Evolutionary conservation across 2,888 invertebrate species (phyloP), one percentile per base, ranked within the genome.

Genomic region (Serrognathus titanus): DNA sequence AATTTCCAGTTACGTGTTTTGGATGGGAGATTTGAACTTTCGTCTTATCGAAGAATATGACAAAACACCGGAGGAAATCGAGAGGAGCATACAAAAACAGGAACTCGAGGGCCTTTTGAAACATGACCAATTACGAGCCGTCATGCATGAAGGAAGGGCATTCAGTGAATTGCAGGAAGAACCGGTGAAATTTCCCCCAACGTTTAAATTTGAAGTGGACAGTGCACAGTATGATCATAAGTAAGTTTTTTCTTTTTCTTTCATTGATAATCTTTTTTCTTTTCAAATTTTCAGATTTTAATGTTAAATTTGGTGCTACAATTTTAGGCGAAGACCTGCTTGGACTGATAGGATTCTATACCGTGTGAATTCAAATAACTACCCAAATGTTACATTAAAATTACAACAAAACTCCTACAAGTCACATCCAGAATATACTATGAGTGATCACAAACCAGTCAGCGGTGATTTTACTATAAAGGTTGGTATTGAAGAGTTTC

Each of bases 391-490:
- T 37, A 88, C 86, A 4, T 78, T 96, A n/a, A 81, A 86, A 61
- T 87, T 88, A 1, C 85, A 88, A 53, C 87, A 90, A 66, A 74
- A 85, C 54, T 85, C 86, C 1, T 97, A 97, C 75, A 85, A 84
- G 69, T 87, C 90, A 69, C 85, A 92, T 73, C 84, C 88, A 0
- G 81, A 81, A 59, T 95, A 93, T 75, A 83, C 81, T 13, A 83
- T 88, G 57, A 96, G 96, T 70, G 97, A 97, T 76, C 97, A 97
- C 79, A 94, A 93, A 76, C 97, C 97, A 1, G 97, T 97, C 40
- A 83, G 89, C 9, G 89, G 89, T 36, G 85, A 89, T 65, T 92
- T 92, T 73, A 82, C 83, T 56, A 83, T 94, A 59, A 88, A 89
- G 83, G 90, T 93, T 74, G 81, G 81, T 78, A n/a, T 20, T 31